These are phyloP conservation scores for Paratilapia polleni DNA, from an alignment of 2,113 vertebrate genomes.

Conservation along the genomic window DNA sequence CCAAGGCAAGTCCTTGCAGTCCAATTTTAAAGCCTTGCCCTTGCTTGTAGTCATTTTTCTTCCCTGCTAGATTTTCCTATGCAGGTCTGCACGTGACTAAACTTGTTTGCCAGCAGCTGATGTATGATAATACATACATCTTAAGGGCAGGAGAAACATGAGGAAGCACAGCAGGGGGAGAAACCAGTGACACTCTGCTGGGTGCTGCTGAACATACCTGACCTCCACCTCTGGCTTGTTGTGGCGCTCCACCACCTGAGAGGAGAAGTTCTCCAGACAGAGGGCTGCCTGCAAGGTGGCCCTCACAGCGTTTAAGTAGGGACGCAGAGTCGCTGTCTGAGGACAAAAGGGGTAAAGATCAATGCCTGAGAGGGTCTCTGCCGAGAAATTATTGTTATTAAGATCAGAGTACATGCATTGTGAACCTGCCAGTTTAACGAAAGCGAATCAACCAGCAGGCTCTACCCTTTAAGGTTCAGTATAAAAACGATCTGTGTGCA, in stretches of 20 bases:
- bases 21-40: constrained; percentile 9
- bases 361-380: not conserved
- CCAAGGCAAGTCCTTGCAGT: not conserved
- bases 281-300: constrained; percentile 96
- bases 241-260: constrained; percentile 97
- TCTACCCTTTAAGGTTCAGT: not conserved
- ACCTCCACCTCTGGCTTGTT: constrained; percentile 99
- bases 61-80: constrained; percentile 7
- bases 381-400: not conserved
- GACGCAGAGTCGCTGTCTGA: constrained; percentile 96
- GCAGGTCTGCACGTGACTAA: constrained; percentile 51
- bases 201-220: constrained; percentile 82
- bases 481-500: too few relatives aligned
- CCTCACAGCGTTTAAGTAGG: constrained; percentile 96
- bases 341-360: not conserved
- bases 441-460: not conserved
- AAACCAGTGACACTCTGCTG: not conserved
- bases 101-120: constrained; percentile 27
- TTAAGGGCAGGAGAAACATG: constrained; percentile 17
- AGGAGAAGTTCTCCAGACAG: constrained; percentile 99
- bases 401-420: not conserved
- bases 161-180: not conserved
- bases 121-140: not conserved
- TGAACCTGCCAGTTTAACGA: not conserved
- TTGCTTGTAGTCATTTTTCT: constrained; percentile 23